phyloP scores from a whole-genome alignment of 2,888 invertebrate species.

The Metalampra italica region DNA sequence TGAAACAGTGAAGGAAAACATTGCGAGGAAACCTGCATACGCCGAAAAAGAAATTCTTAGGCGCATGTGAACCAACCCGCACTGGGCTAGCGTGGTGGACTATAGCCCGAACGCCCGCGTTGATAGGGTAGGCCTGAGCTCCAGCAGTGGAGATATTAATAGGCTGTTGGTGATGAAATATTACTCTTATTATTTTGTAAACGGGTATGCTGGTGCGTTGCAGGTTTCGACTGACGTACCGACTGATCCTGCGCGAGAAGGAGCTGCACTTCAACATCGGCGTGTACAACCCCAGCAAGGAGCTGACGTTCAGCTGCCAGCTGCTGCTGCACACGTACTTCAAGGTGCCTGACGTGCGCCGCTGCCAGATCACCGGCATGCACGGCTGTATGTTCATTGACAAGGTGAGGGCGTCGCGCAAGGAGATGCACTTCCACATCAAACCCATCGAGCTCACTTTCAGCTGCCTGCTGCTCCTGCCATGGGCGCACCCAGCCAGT shows the following conservation, averaged over 20 bases:
- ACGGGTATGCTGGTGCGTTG: background rate
- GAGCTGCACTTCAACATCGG: slow-evolving; percentile 95
- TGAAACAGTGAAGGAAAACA: too few species aligned
- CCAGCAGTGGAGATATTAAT: too few species aligned
- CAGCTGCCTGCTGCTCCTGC: slow-evolving; percentile 95
- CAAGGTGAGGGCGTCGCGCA: slow-evolving; percentile 77
- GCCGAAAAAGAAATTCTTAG: too few species aligned
- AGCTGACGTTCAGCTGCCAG: slow-evolving; percentile 94
- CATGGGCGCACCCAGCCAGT: too few species aligned
- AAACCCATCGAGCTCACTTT: slow-evolving; percentile 95
- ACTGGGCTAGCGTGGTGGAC: too few species aligned
- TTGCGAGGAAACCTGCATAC: too few species aligned
- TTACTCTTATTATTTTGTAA: too few species aligned
- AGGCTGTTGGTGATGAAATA: too few species aligned
- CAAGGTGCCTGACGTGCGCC: slow-evolving; percentile 95
- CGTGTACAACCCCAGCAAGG: slow-evolving; percentile 96
- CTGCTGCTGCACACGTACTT: slow-evolving; percentile 96
- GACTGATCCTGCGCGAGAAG: slow-evolving; percentile 93
- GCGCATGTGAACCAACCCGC: too few species aligned
- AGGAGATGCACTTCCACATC: slow-evolving; percentile 12
- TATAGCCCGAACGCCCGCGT: too few species aligned
- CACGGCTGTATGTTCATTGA: slow-evolving; percentile 94
- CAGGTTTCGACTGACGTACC: slow-evolving; percentile 95
- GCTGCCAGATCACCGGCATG: slow-evolving; percentile 94
- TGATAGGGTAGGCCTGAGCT: too few species aligned